Evolutionary conservation across 2,888 invertebrate genomes (phyloP).

Genomic region (Caenorhabditis becei): DNA sequence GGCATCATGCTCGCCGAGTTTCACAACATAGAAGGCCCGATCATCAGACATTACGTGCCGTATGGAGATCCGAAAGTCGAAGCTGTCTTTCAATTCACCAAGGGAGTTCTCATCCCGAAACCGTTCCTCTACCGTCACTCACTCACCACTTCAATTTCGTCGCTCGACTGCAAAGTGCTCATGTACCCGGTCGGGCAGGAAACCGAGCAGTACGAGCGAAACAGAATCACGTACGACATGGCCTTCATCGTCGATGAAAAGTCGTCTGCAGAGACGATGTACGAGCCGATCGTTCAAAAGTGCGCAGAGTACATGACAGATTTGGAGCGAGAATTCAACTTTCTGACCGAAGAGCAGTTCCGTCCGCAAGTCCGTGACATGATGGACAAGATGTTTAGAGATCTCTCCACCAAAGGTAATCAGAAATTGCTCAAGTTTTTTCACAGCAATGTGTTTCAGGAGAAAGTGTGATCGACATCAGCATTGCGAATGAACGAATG

Average conservation of each 20-base stretch:
- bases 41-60: constrained; percentile 74
- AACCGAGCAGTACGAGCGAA: constrained; percentile 66
- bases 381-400: constrained; percentile 73
- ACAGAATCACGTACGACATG: constrained; percentile 77
- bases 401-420: constrained; percentile 72
- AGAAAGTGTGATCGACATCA: constrained; percentile 73
- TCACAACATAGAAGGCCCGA: constrained; percentile 74
- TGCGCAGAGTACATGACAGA: constrained; percentile 79
- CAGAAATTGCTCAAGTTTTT: not conserved
- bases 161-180: constrained; percentile 76
- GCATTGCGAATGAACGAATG: constrained; percentile 54
- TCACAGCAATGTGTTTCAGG: constrained; percentile 56
- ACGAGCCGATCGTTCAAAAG: constrained; percentile 81
- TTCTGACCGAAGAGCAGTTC: constrained; percentile 65
- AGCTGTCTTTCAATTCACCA: constrained; percentile 27
- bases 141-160: constrained; percentile 73
- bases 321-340: constrained; percentile 76
- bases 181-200: constrained; percentile 79
- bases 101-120: constrained; percentile 69
- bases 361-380: constrained; percentile 65
- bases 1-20: constrained; percentile 80
- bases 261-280: constrained; percentile 75
- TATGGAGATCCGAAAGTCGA: constrained; percentile 23
- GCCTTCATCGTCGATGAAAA: constrained; percentile 78
- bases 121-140: constrained; percentile 67